phyloP scores from a whole-genome alignment of 1,140 invertebrate species.

The Diabrotica virgifera region DNA sequence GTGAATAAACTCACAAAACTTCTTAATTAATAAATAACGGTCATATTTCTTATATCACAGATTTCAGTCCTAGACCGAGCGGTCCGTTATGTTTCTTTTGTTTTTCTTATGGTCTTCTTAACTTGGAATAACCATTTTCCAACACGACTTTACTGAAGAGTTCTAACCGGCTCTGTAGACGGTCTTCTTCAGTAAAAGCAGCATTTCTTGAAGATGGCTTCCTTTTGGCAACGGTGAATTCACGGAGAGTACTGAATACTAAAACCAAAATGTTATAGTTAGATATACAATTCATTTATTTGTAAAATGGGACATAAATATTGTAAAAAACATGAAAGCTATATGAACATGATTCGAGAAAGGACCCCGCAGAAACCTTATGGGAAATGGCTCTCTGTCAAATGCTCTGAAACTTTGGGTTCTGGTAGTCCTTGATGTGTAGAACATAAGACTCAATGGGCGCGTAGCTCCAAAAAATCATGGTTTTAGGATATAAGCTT shows the following conservation, averaged over 20 bases:
- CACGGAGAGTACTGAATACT: conserved; percentile 29
- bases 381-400: too few species aligned
- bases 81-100: conserved; percentile 6
- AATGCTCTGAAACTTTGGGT: too few species aligned
- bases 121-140: conserved; percentile 12
- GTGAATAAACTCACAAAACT: conserved; percentile 16
- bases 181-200: conserved; percentile 13
- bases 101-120: not conserved
- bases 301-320: too few species aligned
- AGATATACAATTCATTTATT: too few species aligned
- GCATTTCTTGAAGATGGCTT: conserved; percentile 16
- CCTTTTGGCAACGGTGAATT: conserved; percentile 36
- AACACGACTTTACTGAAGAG: conserved; percentile 10
- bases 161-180: conserved; percentile 19
- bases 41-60: conserved; percentile 33
- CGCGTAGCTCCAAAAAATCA: too few species aligned
- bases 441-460: too few species aligned
- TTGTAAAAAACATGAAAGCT: too few species aligned
- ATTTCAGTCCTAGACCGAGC: conserved; percentile 34
- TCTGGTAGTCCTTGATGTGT: too few species aligned
- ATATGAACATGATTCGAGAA: too few species aligned
- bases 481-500: too few species aligned
- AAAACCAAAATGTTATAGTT: conserved; percentile 20
- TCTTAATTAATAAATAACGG: conserved; percentile 14
- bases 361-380: too few species aligned